Base-by-base conservation (phyloP, 1,140 invertebrate species). In the Brachionus manjavacas region DNA sequence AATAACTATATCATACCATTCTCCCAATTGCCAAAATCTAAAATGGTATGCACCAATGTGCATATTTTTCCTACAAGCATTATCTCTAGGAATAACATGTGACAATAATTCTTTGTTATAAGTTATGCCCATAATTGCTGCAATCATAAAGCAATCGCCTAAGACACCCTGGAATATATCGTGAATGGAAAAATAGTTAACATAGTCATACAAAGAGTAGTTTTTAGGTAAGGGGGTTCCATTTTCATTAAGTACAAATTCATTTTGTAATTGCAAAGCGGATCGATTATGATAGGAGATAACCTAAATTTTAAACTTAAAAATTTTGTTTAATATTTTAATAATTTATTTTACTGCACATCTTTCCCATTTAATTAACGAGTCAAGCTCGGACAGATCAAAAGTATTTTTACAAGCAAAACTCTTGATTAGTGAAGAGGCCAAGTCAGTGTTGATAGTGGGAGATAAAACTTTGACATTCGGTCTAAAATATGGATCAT, bases 11-110 rank as follows among this genome's bases (percentile, higher is more conserved):
- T 94, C 93, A 64, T 92, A 90, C 93, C 93, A 94, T 86, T 93
- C 92, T 4, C 93, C 93, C 88, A 93, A 94, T 86, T 93, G 91
- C 93, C 93, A 94, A 86, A 94, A 92, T 49, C 92, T 89, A 88
- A 94, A 94, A 86, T 92, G 93, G 88, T 86, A 92, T 60, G 87
- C 86, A 46, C 88, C 88, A 11, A 81, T 16, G 25, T 60, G 0
- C 79, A 81, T 81, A 64, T 81, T 81, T 43, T 35, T 60, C 20
- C 20, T 60, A 39, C 8, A 64, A 25, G 79, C 64, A 68, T 81
- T 81, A 35, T 81, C 79, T 68, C 2, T 81, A 6, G 79, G 79
- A 28, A 81, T 81, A 11, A 81, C 31, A 81, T 64, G 64, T 6
- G 12, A n/a, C 14, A 81, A 8, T 25, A 81, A 68, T 46, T 81